phyloP scores from a whole-genome alignment of 2,888 invertebrate species.

The Eupithecia exiguata region DNA sequence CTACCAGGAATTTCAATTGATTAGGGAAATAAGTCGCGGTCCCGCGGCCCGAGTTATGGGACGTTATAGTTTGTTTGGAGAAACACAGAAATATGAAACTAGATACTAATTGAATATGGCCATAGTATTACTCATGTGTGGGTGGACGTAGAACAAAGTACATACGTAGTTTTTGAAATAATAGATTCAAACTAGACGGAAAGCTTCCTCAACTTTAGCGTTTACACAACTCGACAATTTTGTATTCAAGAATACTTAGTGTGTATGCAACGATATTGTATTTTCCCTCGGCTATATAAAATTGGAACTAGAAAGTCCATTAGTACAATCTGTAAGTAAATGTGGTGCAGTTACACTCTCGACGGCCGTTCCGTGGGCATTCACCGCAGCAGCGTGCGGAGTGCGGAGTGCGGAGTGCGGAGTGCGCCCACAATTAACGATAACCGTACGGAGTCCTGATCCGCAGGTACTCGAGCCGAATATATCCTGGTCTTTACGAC shows the following conservation, averaged over 20 bases:
- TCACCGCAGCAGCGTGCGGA: not conserved
- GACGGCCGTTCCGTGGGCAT: not conserved
- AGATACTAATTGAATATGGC: not conserved
- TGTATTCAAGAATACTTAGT: not conserved
- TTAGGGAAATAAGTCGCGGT: slow-evolving; percentile 29
- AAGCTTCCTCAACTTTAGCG: not conserved
- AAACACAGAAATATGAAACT: slow-evolving; percentile 3
- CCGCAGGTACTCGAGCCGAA: not conserved
- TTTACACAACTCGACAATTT: not conserved
- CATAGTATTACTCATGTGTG: not conserved
- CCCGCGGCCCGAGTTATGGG: slow-evolving; percentile 18
- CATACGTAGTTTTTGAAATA: not conserved
- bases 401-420: too few species aligned
- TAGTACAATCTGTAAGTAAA: slow-evolving; percentile 4
- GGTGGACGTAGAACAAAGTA: not conserved
- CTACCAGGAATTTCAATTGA: slow-evolving; percentile 35
- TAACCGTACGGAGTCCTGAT: not conserved
- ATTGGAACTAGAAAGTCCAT: not conserved
- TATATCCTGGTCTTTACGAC: not conserved
- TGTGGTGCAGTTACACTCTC: not conserved
- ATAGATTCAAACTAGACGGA: not conserved
- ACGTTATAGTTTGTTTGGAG: slow-evolving; percentile 23
- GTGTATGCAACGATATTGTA: not conserved
- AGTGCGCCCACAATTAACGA: too few species aligned
- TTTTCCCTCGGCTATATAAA: not conserved